phyloP scores from a whole-genome alignment of 2,888 invertebrate species.

The Phymatocera aterrima region DNA sequence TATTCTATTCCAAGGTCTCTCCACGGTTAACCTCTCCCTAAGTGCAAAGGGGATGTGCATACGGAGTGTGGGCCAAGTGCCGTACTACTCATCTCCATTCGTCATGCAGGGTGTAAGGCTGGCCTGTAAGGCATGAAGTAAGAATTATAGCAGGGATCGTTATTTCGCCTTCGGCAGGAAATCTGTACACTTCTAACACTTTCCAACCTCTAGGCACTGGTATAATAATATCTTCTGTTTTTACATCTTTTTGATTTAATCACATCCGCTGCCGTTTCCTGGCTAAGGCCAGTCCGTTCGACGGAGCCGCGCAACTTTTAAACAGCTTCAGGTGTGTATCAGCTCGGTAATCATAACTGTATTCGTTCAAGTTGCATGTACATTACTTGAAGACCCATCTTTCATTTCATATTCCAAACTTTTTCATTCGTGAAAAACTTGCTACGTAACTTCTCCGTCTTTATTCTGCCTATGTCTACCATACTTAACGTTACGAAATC shows the following conservation, averaged over 20 bases:
- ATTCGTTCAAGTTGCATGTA: too few relatives aligned
- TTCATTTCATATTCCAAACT: too few relatives aligned
- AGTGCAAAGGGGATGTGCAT: not conserved
- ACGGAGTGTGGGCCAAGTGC: not conserved
- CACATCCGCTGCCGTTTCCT: conserved; percentile 59
- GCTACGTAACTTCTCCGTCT: too few relatives aligned
- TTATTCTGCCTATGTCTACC: too few relatives aligned
- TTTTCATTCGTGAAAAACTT: too few relatives aligned
- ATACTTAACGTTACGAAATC: too few relatives aligned
- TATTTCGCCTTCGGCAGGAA: conserved; percentile 16
- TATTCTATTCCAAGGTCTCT: not conserved
- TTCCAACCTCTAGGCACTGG: not conserved
- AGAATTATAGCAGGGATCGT: not conserved
- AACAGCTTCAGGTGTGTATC: too few relatives aligned
- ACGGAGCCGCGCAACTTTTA: not conserved
- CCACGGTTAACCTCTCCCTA: not conserved
- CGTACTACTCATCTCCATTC: not conserved
- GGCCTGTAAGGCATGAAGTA: conserved; percentile 1
- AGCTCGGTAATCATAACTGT: too few relatives aligned
- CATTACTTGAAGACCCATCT: too few relatives aligned
- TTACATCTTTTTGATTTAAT: conserved; percentile 57
- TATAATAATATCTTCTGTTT: conserved; percentile 37
- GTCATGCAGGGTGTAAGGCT: not conserved
- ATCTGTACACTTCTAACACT: conserved; percentile 27
- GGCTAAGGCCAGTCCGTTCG: conserved; percentile 16